A percentile compares a stretch with the other conserved stretches of the same genome.
These are phyloP conservation scores for Cerceris rybyensis DNA, from an alignment of 2,888 invertebrate genomes.

Conservation along the genomic window DNA sequence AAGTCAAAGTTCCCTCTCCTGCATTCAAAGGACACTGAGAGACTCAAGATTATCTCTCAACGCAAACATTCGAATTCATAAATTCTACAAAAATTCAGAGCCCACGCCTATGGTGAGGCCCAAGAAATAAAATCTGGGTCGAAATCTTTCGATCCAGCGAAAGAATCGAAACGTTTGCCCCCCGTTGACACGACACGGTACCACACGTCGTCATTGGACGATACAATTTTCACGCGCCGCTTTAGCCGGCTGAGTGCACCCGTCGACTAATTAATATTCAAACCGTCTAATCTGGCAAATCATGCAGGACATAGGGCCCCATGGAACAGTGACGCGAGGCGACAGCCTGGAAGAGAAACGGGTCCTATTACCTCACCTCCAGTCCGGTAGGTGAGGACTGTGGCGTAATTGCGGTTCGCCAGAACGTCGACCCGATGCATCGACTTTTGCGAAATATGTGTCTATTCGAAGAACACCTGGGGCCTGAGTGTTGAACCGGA, in stretches of 20 bases:
- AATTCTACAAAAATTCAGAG: background rate
- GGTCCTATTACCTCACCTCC: conserved; percentile 65
- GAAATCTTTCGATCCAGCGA: conserved; percentile 26
- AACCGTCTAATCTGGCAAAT: conserved; percentile 63
- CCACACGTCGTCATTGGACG: background rate
- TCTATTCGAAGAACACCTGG: too few relatives aligned
- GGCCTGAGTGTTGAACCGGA: too few relatives aligned
- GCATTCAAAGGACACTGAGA: too few relatives aligned
- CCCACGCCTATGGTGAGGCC: background rate
- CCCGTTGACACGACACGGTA: conserved; percentile 41
- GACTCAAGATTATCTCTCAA: too few relatives aligned
- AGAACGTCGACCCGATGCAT: conserved; percentile 17
- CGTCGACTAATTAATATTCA: conserved; percentile 71
- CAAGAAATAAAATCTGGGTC: conserved; percentile 47
- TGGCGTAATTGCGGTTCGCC: conserved; percentile 56
- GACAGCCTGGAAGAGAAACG: conserved; percentile 65
- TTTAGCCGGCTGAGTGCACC: conserved; percentile 34
- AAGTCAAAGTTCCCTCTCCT: too few relatives aligned
- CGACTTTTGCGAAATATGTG: too few relatives aligned
- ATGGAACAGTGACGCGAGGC: conserved; percentile 53
- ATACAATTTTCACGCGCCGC: conserved; percentile 53
- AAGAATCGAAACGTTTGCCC: conserved; percentile 24
- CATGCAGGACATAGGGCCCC: conserved; percentile 51
- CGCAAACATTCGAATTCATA: background rate
- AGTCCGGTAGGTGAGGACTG: conserved; percentile 40